Evolutionary conservation across 2,888 invertebrate species (phyloP).

Genomic region (Hydroisotoma schaefferi): DNA sequence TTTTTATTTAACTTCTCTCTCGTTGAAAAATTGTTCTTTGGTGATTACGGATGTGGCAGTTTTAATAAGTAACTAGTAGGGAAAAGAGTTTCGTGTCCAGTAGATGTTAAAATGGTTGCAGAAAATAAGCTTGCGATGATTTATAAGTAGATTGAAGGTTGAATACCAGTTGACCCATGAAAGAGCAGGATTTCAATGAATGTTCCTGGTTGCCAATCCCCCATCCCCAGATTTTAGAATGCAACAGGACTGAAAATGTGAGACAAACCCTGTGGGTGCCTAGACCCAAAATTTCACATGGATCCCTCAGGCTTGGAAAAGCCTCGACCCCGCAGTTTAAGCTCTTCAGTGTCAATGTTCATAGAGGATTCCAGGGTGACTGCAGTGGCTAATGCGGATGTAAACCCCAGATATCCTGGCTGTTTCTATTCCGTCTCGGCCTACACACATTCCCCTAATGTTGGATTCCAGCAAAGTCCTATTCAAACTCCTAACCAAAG

Average conservation of each 20-base stretch:
- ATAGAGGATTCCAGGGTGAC: conserved; percentile 43
- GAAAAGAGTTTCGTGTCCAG: too few relatives aligned
- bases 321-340: conserved; percentile 23
- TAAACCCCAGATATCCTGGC: conserved; percentile 21
- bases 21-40: too few relatives aligned
- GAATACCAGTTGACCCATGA: neutral
- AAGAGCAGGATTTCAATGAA: neutral
- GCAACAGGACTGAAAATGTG: neutral
- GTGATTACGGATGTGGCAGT: too few relatives aligned
- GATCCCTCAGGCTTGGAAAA: conserved; percentile 7
- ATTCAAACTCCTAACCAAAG: neutral
- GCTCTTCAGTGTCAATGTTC: conserved; percentile 45
- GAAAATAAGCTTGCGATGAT: too few relatives aligned
- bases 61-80: too few relatives aligned
- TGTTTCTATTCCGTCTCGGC: conserved; percentile 21
- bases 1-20: too few relatives aligned
- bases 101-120: too few relatives aligned
- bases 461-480: neutral
- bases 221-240: neutral
- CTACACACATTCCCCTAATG: conserved; percentile 17
- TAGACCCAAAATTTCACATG: neutral
- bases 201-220: neutral
- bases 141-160: neutral
- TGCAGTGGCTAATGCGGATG: conserved; percentile 36
- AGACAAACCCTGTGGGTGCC: neutral